Base-by-base conservation (phyloP, 1,140 invertebrate genomes). In the Tetraneura akinire region DNA sequence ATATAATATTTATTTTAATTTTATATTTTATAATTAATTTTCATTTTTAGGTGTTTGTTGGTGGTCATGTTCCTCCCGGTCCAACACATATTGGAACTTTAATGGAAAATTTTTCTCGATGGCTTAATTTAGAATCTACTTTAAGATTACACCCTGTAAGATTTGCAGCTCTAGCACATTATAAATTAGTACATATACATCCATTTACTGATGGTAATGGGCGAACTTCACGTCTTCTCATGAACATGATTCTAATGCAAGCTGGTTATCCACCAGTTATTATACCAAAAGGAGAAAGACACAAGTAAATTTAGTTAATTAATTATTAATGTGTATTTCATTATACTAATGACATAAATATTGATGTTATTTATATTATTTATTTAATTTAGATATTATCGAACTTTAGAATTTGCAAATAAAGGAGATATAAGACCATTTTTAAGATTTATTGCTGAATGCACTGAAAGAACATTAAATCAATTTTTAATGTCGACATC, bases 181-280 rank as follows among this genome's bases (percentile, higher is more conserved):
- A 98, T 86, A 98, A 98, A 87, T 85, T 99, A 70, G 97, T 98
- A 0, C 92, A 94, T 83, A 97, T 98, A 82, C 96, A 98, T 88
- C 95, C 95, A 0, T 96, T 96, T 85, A 89, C 91, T 0, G 94
- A 96, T 86, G 96, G 96, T 42, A 99, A 99, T 86, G 97, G 97
- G 0, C 88, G 97, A 83, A 98, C 97, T 0, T 96, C 96, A 3
- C 87, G 97, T 53, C 88, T 99, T 11, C 87, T 99, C 0, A 98
- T 99, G 96, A 99, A 99, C 86, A 89, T 97, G 81, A 92, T 99
- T 81, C 88, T 99, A n/a, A 97, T 99, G 94, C 93, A 95, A 86
- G 93, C 94, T n/a, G 97, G 96, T 1, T 98, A 94, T 87, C 97
- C 97, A 5, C 96, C 97, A 0, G 95, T 98, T 8, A 97, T 98